Percentiles rank a stretch among this genome's conserved stretches.
phyloP scores from a whole-genome alignment of 1,140 invertebrate species.

The Propsilocerus akamusi region DNA sequence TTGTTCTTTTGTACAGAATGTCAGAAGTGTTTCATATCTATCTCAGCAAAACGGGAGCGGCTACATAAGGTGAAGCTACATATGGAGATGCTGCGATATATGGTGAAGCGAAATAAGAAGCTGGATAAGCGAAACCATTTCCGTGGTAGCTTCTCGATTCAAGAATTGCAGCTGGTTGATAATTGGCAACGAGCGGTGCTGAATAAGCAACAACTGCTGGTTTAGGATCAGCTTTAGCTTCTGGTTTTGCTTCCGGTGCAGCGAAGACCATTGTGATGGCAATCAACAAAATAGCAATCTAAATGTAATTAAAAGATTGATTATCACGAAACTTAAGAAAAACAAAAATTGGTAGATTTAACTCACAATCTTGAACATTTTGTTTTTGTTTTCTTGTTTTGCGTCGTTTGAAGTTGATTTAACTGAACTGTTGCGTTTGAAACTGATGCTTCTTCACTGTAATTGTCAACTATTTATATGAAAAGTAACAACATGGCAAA shows the following conservation, averaged over 20 bases:
- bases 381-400: not conserved
- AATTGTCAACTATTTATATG: not conserved
- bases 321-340: not conserved
- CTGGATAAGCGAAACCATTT: not conserved
- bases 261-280: not conserved
- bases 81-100: not conserved
- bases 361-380: not conserved
- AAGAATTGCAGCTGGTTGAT: not conserved
- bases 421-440: not conserved
- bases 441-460: not conserved
- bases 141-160: not conserved
- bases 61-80: not conserved
- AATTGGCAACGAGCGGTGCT: not conserved
- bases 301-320: not conserved
- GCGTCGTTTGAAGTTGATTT: not conserved
- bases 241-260: not conserved
- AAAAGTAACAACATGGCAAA: not conserved
- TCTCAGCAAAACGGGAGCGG: not conserved
- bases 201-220: not conserved
- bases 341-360: not conserved
- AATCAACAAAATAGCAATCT: not conserved
- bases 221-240: not conserved
- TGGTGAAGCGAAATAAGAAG: too few relatives aligned
- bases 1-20: too few relatives aligned
- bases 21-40: too few relatives aligned